Evolutionary conservation across 1,140 invertebrate genomes (phyloP), one percentile per base, ranked within the genome.

Genomic region (Bombus breviceps): DNA sequence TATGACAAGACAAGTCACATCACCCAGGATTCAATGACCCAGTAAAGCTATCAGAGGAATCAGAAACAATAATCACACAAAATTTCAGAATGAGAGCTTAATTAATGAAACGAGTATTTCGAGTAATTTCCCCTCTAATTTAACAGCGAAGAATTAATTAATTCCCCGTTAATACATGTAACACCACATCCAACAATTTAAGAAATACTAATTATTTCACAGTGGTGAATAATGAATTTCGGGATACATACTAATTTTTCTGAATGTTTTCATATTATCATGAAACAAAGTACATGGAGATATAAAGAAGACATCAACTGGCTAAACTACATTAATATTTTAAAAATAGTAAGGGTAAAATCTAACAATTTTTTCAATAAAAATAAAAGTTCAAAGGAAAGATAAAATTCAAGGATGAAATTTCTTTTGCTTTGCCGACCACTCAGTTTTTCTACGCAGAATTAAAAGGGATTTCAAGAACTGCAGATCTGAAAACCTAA

Each of bases 21-120:
- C n/a, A 53, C 9, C 12, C n/a, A 13, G 18, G 15, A 71, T 71
- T 81, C 43, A 41, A 41, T 41, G 34, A 43, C n/a, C 13, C 18
- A 25, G 53, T 13, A 43, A 37, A 74, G 53, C 53, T 28, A 57
- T 72, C 68, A 74, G 39, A 59, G 71, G 22, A 64, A 74, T 73
- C 80, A 37, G 37, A 47, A 73, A 74, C 80, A 74, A 74, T 64
- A 64, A 82, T 64, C 53, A 39, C 53, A n/a, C 39, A 64, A 39
- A 34, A 28, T n/a, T 43, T 18, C 22, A 18, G 53, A 62, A 62
- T n/a, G 69, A 82, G 74, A 82, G 69, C 69, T 76, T 76, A 83
- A 83, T 83, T 83, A 83, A 83, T 83, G 62, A 64, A 77, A 68
- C 32, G 39, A 53, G 25, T 83, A 76, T 76, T 28, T 59, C 32